Evolutionary conservation across 2,888 invertebrate genomes (phyloP), one percentile per base, ranked within the genome.

Genomic region (Melinaea marsaeus): DNA sequence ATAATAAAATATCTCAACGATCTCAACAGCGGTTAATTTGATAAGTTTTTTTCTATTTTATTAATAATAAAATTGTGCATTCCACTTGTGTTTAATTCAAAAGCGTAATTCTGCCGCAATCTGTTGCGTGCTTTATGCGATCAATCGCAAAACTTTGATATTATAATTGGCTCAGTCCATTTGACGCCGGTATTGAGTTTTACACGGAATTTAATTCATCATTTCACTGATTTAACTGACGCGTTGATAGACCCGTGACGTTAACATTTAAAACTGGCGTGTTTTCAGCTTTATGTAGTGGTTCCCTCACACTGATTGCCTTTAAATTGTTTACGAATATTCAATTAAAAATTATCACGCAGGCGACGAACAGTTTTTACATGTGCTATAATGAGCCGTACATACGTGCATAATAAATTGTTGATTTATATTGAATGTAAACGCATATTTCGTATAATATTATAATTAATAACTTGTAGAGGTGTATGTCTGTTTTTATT

Each of bases 191-290:
- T 75, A 76, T 68, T 73, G 71, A 75, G 72, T 79, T 80, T 79
- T 77, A 79, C 75, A 73, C 70, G 68, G 69, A 75, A 80, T 83
- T 83, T 79, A 80, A 84, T 81, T 79, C 76, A 79, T 83, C 77
- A 83, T 79, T 79, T 79, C 72, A 70, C 72, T 70, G 74, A 75
- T 76, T 77, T 77, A 76, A 78, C 78, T 75, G 78, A 78, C 81
- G 71, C 72, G 74, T 75, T 79, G 80, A 79, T 78, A 74, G 75
- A 75, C 74, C 71, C 77, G 68, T 79, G 80, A 78, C 78, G 71
- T 71, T 63, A 63, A 63, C 72, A 69, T 74, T 77, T 70, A 32
- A 72, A 78, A 80, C 77, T 79, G 77, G 71, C 71, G 70, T 75
- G 75, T 71, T 71, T 70, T 70, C 71, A 68, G 75, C 72, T 77